phyloP scores from a whole-genome alignment of 2,888 invertebrate genomes.

The Drymonia ruficornis region DNA sequence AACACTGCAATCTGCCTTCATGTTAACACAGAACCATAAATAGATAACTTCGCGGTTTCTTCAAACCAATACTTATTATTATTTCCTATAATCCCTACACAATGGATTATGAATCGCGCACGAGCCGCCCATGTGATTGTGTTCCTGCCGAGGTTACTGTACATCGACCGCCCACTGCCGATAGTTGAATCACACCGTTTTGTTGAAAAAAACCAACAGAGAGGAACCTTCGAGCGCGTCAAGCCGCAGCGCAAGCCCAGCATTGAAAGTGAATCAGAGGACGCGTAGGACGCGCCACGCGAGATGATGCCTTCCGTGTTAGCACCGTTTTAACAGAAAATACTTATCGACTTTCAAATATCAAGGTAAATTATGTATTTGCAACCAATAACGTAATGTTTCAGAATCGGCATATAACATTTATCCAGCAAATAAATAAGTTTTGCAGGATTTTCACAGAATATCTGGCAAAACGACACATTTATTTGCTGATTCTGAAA shows the following conservation, averaged over 20 bases:
- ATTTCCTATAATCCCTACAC: constrained; percentile 28
- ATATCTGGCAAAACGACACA: too few relatives aligned
- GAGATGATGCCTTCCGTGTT: constrained; percentile 40
- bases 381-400: not conserved
- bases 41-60: not conserved
- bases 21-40: not conserved
- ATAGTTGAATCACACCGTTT: constrained; percentile 34
- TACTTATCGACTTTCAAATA: not conserved
- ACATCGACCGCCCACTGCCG: constrained; percentile 23
- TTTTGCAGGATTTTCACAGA: too few relatives aligned
- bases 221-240: constrained; percentile 38
- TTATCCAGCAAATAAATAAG: too few relatives aligned
- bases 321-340: not conserved
- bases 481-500: too few relatives aligned
- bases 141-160: constrained; percentile 27
- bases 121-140: constrained; percentile 23
- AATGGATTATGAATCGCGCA: constrained; percentile 28
- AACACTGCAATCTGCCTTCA: not conserved
- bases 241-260: constrained; percentile 32
- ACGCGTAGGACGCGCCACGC: constrained; percentile 24
- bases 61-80: constrained; percentile 9
- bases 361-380: not conserved
- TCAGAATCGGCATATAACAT: too few relatives aligned
- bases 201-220: constrained; percentile 29
- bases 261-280: constrained; percentile 40